phyloP scores from a whole-genome alignment of 2,888 invertebrate species.

The Scotopteryx bipunctaria region DNA sequence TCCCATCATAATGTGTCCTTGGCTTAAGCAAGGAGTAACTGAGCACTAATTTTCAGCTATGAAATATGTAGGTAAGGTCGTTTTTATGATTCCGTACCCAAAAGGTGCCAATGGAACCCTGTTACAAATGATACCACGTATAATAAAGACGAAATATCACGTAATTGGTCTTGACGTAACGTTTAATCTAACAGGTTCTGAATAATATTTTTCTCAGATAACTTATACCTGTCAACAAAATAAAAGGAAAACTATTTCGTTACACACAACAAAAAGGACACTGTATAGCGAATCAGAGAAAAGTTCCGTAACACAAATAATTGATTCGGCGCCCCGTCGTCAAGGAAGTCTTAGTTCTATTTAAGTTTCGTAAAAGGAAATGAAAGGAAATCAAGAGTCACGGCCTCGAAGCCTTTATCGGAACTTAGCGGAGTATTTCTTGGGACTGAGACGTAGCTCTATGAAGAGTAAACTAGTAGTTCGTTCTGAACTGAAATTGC shows the following conservation, averaged over 20 bases:
- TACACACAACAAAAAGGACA: constrained; percentile 58
- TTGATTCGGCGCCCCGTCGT: constrained; percentile 78
- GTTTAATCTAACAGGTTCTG: too few species aligned
- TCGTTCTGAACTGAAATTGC: too few species aligned
- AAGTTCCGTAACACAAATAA: constrained; percentile 78
- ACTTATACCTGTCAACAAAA: constrained; percentile 30
- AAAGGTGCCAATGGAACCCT: too few species aligned
- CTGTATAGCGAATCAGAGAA: constrained; percentile 65
- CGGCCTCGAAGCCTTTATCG: constrained; percentile 75
- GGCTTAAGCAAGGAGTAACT: too few species aligned
- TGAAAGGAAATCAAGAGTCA: constrained; percentile 80
- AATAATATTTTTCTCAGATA: background rate
- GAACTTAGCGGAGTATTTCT: constrained; percentile 75
- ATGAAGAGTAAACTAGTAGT: constrained; percentile 33
- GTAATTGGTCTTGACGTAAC: too few species aligned
- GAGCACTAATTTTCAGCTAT: too few species aligned
- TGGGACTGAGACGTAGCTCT: constrained; percentile 52
- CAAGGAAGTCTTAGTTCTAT: constrained; percentile 80
- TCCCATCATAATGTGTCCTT: too few species aligned
- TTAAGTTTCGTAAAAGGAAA: constrained; percentile 83
- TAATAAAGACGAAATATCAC: too few species aligned
- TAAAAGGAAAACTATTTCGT: constrained; percentile 47
- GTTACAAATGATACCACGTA: too few species aligned
- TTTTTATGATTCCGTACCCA: too few species aligned
- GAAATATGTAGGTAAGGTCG: too few species aligned